These are phyloP conservation scores for Leucozona laternaria DNA, from an alignment of 2,888 invertebrate species.

Conservation along the genomic window DNA sequence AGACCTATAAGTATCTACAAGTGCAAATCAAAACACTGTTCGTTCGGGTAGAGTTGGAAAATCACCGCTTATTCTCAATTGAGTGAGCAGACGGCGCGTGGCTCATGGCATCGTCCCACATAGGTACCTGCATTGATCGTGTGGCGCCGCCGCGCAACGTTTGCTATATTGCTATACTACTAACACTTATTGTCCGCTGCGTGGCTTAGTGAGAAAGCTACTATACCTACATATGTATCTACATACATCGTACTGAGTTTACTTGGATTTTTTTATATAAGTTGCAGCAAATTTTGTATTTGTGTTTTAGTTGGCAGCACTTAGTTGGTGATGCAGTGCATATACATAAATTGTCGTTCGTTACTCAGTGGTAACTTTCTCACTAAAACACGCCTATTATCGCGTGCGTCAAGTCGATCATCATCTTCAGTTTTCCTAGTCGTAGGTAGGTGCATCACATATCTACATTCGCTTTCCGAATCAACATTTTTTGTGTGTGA, in stretches of 20 bases:
- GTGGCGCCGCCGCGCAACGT: background rate
- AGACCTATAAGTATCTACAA: background rate
- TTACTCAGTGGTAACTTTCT: background rate
- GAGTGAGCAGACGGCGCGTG: constrained; percentile 14
- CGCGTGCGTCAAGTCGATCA: background rate
- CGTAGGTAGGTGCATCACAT: background rate
- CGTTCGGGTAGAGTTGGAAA: constrained; percentile 9
- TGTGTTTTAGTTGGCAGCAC: background rate
- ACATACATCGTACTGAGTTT: background rate
- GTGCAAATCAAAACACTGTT: background rate
- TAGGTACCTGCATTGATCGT: background rate
- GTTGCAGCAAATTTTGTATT: background rate
- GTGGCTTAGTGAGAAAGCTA: background rate
- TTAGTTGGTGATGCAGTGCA: background rate
- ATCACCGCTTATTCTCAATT: constrained; percentile 1
- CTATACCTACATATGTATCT: background rate
- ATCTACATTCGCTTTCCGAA: background rate
- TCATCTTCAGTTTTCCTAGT: background rate
- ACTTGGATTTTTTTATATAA: background rate
- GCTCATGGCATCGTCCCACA: background rate
- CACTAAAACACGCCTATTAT: constrained; percentile 1
- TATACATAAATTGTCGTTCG: background rate
- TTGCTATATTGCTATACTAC: background rate
- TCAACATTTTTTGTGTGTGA: background rate
- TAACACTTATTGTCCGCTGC: background rate